phyloP scores from a whole-genome alignment of 2,113 vertebrate species.

The Nannospalax galili region DNA sequence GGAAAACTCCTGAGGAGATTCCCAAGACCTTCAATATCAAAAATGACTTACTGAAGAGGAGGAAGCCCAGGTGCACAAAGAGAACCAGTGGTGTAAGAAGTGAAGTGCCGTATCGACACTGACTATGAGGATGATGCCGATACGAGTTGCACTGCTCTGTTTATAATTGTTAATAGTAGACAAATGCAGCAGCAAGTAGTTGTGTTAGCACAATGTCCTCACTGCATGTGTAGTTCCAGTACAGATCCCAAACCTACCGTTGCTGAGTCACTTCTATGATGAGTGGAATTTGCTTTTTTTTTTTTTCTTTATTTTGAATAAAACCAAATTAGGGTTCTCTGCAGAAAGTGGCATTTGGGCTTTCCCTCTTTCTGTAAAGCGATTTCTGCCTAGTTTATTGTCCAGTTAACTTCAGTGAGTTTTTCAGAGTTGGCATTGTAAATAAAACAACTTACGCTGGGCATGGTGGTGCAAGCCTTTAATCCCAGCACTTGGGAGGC shows the following conservation, averaged over 20 bases:
- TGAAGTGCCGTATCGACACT: conserved; percentile 89
- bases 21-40: no score
- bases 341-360: conserved; percentile 83
- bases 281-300: conserved; percentile 84
- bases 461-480: no score
- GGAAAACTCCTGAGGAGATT: conserved; percentile 99
- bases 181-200: conserved; percentile 90
- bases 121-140: conserved; percentile 93
- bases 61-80: conserved; percentile 95
- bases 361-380: conserved; percentile 78
- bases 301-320: conserved; percentile 87
- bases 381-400: conserved; percentile 84
- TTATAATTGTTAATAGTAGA: conserved; percentile 99
- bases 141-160: conserved; percentile 99
- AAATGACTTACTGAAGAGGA: no score
- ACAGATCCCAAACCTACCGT: conserved; percentile 79
- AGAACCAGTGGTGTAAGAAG: conserved; percentile 99
- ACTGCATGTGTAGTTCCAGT: conserved; percentile 89
- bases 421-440: conserved; percentile 85
- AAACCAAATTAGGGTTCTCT: conserved; percentile 85
- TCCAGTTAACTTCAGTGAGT: conserved; percentile 77
- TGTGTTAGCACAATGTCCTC: conserved; percentile 91
- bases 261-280: conserved; percentile 85
- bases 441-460: conserved; percentile 88
- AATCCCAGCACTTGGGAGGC: no score